Percentiles rank a stretch among this genome's conserved stretches.
Evolutionary conservation across 2,113 vertebrate species (phyloP).

Genomic region (Meriones unguiculatus): DNA sequence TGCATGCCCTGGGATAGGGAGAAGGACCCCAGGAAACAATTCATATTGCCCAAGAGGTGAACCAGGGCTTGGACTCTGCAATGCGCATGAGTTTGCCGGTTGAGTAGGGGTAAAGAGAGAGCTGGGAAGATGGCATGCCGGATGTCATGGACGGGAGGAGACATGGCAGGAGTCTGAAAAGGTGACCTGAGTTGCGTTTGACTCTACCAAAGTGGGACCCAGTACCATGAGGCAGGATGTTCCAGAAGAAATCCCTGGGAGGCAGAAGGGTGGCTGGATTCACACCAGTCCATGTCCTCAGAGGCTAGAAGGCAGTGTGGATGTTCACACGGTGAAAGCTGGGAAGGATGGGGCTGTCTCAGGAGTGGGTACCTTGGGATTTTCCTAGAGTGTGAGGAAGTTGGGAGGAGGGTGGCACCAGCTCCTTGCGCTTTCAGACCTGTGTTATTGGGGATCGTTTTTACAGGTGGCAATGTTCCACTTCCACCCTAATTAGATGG

Average conservation of each 20-base stretch:
- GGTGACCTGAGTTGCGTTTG: neutral
- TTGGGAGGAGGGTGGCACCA: fast-evolving
- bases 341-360: neutral
- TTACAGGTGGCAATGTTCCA: neutral
- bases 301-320: neutral
- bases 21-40: slow-evolving; percentile 8
- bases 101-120: neutral
- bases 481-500: too few relatives aligned
- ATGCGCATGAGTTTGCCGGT: neutral
- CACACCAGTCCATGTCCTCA: fast-evolving
- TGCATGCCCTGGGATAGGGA: neutral
- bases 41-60: neutral
- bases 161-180: neutral
- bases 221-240: fast-evolving
- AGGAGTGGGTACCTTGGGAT: neutral
- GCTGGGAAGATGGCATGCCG: fast-evolving
- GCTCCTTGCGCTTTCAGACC: neutral
- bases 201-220: neutral
- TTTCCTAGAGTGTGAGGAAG: neutral
- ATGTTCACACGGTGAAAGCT: neutral
- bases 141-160: neutral
- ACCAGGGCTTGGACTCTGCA: neutral
- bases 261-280: fast-evolving
- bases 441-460: fast-evolving
- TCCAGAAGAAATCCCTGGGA: neutral